Conservation (phyloP, 1,140 invertebrate species). For the Akabosia matsudoensis region DNA sequence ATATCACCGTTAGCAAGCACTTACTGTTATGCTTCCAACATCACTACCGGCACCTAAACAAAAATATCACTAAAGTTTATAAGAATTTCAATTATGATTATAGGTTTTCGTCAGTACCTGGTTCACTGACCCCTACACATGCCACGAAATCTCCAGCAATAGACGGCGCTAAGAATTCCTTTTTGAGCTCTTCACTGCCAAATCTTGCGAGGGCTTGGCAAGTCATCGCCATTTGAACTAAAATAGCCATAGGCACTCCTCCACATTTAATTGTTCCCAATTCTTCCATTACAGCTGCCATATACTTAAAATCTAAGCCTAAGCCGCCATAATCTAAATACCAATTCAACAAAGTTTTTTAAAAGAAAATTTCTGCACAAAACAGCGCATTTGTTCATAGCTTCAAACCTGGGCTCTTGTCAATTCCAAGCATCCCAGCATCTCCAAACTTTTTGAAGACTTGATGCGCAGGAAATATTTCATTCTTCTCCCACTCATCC, state of each 20-base stretch:
- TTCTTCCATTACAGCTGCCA: slow-evolving; percentile 59
- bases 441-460: slow-evolving; percentile 60
- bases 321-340: slow-evolving; percentile 63
- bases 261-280: slow-evolving; percentile 56
- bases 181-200: slow-evolving; percentile 60
- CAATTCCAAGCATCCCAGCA: slow-evolving; percentile 59
- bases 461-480: slow-evolving; percentile 57
- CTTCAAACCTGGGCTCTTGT: slow-evolving; percentile 52
- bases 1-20: background rate
- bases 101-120: slow-evolving; percentile 33
- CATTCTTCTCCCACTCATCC: slow-evolving; percentile 58
- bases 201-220: slow-evolving; percentile 55
- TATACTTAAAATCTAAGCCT: slow-evolving; percentile 60
- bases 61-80: background rate
- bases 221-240: slow-evolving; percentile 58
- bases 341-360: too few relatives aligned
- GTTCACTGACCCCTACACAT: slow-evolving; percentile 61
- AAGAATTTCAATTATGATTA: background rate
- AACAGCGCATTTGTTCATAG: background rate
- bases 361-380: too few relatives aligned
- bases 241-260: slow-evolving; percentile 58
- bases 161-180: slow-evolving; percentile 59
- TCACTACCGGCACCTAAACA: slow-evolving; percentile 56
- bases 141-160: slow-evolving; percentile 59
- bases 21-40: slow-evolving; percentile 56